A percentile compares a stretch with the other conserved stretches of the same genome.
phyloP scores from a whole-genome alignment of 2,113 vertebrate species.

The Aptenodytes patagonicus region DNA sequence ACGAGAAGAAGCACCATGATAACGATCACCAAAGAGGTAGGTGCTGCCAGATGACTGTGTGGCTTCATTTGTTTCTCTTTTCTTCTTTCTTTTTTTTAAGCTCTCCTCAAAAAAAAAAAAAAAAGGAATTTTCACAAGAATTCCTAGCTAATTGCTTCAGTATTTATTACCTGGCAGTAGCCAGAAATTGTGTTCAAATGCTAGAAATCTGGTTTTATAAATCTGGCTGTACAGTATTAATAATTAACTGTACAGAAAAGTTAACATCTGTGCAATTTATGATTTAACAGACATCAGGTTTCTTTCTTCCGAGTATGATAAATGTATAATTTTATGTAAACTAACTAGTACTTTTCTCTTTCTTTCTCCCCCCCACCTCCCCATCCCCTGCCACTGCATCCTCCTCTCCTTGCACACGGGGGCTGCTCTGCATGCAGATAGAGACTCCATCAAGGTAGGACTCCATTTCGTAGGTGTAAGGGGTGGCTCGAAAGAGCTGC shows the following conservation, averaged over 20 bases:
- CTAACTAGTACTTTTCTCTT: conserved; percentile 62
- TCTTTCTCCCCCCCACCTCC: neutral
- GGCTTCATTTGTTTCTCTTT: neutral
- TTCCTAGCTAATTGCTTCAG: neutral
- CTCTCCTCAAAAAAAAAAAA: neutral
- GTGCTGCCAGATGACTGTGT: neutral
- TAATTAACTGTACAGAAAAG: conserved; percentile 62
- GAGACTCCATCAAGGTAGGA: conserved; percentile 89
- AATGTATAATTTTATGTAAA: conserved; percentile 65
- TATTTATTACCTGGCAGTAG: neutral
- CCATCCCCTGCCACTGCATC: neutral
- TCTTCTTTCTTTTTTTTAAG: neutral
- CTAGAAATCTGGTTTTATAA: conserved; percentile 44
- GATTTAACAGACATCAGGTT: conserved; percentile 53
- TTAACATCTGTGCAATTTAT: conserved; percentile 62
- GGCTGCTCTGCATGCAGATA: conserved; percentile 74
- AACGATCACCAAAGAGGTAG: conserved; percentile 87
- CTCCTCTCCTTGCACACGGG: neutral
- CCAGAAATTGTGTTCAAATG: conserved; percentile 26
- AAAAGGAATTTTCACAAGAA: neutral
- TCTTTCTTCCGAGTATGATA: conserved; percentile 17
- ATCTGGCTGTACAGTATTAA: conserved; percentile 42
- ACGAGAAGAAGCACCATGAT: conserved; percentile 87
- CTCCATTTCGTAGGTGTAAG: neutral
- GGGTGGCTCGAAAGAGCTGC: neutral